Conservation (phyloP, 2,888 invertebrate species). For the Ormyrus labotus region DNA sequence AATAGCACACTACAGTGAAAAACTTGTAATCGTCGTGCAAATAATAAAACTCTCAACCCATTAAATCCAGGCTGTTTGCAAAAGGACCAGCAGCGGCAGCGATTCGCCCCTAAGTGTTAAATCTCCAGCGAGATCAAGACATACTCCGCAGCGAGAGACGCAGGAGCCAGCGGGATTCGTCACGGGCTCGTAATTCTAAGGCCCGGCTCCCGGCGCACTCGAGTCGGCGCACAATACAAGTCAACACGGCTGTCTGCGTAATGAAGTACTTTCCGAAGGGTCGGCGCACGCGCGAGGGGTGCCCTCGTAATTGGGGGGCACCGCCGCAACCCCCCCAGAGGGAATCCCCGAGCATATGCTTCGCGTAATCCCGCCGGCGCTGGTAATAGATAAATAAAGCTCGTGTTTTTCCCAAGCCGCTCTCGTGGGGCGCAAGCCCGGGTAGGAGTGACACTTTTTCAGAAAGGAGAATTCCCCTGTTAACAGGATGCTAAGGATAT, state of each 20-base stretch:
- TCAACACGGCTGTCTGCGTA: slow-evolving; percentile 76
- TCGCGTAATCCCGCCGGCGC: slow-evolving; percentile 70
- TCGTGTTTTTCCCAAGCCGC: slow-evolving; percentile 46
- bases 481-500: slow-evolving; percentile 35
- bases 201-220: slow-evolving; percentile 61
- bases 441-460: not conserved
- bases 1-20: too few species aligned
- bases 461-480: slow-evolving; percentile 4
- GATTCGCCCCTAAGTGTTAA: slow-evolving; percentile 50
- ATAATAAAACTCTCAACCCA: too few species aligned
- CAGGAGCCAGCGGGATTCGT: slow-evolving; percentile 69
- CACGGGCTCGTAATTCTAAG: slow-evolving; percentile 63
- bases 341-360: slow-evolving; percentile 73
- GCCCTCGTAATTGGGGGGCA: slow-evolving; percentile 74
- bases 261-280: slow-evolving; percentile 75
- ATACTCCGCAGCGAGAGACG: slow-evolving; percentile 61
- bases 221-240: slow-evolving; percentile 72
- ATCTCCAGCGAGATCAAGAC: slow-evolving; percentile 52
- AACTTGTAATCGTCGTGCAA: too few species aligned
- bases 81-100: too few species aligned
- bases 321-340: slow-evolving; percentile 65
- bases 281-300: slow-evolving; percentile 64
- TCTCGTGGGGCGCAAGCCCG: slow-evolving; percentile 5
- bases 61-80: too few species aligned
- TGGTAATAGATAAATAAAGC: slow-evolving; percentile 75